A percentile compares a stretch with the other conserved stretches of the same genome.
These are phyloP conservation scores for Diloba caeruleocephala DNA, from an alignment of 2,888 invertebrate genomes.

Conservation along the genomic window DNA sequence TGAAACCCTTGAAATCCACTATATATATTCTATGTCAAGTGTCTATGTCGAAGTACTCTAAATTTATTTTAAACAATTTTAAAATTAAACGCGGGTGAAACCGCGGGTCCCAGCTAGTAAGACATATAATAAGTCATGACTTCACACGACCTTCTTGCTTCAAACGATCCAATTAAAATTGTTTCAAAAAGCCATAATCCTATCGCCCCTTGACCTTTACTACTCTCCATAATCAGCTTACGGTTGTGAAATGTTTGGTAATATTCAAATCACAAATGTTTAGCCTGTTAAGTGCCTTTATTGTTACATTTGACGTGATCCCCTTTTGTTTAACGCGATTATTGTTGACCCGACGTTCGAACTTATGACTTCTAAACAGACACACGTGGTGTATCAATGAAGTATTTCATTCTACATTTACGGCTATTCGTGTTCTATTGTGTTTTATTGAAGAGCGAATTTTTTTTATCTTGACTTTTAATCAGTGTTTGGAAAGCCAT, in stretches of 20 bases:
- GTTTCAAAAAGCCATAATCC: conserved; percentile 52
- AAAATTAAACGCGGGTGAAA: too few relatives aligned
- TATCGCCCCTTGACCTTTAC: conserved; percentile 58
- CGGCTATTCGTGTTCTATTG: conserved; percentile 35
- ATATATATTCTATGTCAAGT: too few relatives aligned
- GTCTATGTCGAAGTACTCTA: too few relatives aligned
- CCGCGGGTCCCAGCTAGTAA: too few relatives aligned
- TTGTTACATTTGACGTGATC: conserved; percentile 49
- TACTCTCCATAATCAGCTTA: conserved; percentile 53
- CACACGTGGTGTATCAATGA: conserved; percentile 35
- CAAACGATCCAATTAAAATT: conserved; percentile 61
- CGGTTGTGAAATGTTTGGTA: conserved; percentile 45
- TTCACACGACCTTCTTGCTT: conserved; percentile 32
- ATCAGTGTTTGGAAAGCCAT: conserved; percentile 13
- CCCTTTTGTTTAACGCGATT: conserved; percentile 55
- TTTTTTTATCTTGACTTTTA: conserved; percentile 27
- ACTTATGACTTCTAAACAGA: conserved; percentile 37
- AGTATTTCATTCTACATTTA: conserved; percentile 37
- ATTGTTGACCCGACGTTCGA: conserved; percentile 50
- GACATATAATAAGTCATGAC: conserved; percentile 38
- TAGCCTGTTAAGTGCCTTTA: conserved; percentile 25
- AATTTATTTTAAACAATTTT: too few relatives aligned
- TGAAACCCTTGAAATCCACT: too few relatives aligned
- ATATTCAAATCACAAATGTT: conserved; percentile 34
- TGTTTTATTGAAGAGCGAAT: conserved; percentile 21